Evolutionary conservation across 2,888 invertebrate species (phyloP).

Genomic region (Mythimna impura): DNA sequence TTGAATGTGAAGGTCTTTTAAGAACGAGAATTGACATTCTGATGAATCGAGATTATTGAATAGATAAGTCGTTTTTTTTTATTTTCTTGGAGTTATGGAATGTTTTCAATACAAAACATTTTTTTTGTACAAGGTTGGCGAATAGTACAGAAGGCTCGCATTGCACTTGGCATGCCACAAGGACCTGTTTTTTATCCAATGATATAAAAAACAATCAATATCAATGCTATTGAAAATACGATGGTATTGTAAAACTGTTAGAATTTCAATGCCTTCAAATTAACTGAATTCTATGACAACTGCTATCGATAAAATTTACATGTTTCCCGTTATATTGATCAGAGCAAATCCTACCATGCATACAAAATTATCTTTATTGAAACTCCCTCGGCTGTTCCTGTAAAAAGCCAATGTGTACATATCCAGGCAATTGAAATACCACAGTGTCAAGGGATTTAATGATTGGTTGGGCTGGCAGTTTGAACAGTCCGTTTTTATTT

Average conservation of each 20-base stretch:
- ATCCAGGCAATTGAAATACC: constrained; percentile 33
- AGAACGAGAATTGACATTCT: too few relatives aligned
- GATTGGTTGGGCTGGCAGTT: constrained; percentile 26
- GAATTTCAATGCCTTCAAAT: constrained; percentile 36
- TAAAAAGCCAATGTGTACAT: constrained; percentile 44
- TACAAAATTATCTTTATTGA: constrained; percentile 49
- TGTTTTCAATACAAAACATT: not conserved
- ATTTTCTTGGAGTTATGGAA: constrained; percentile 6
- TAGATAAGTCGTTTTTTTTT: constrained; percentile 13
- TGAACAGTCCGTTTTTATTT: constrained; percentile 41
- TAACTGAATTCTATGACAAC: constrained; percentile 14
- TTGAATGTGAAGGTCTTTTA: too few relatives aligned
- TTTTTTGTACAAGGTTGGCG: not conserved
- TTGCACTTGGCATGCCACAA: not conserved
- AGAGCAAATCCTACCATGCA: constrained; percentile 41
- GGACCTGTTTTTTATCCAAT: not conserved
- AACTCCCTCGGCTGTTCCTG: constrained; percentile 28
- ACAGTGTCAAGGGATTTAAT: constrained; percentile 47
- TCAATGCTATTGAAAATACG: constrained; percentile 4
- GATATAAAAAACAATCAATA: not conserved
- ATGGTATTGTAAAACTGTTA: not conserved
- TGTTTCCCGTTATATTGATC: constrained; percentile 37
- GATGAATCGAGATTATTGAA: constrained; percentile 2
- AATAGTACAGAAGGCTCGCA: not conserved
- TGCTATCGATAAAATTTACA: constrained; percentile 35